These are phyloP conservation scores for Hemibagrus guttatus DNA, from an alignment of 2,797 vertebrate species.

Conservation along the genomic window DNA sequence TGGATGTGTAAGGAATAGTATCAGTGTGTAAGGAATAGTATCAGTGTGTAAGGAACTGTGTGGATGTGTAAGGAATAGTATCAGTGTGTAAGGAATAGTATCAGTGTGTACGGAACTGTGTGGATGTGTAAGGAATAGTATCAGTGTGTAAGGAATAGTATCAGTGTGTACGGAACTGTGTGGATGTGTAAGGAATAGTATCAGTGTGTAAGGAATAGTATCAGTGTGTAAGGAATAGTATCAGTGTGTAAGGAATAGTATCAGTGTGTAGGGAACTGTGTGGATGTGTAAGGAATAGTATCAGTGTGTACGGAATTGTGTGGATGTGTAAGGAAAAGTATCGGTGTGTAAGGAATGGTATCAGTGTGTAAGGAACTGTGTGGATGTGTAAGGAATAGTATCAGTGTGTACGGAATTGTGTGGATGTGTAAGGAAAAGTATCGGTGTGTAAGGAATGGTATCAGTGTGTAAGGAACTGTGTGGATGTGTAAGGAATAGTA, in stretches of 20 bases:
- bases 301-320: not conserved
- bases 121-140: not conserved
- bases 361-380: not conserved
- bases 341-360: not conserved
- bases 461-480: not conserved
- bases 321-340: not conserved
- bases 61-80: fast-evolving
- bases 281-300: not conserved
- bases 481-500: not conserved
- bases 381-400: not conserved
- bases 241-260: not conserved
- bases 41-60: not conserved
- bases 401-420: not conserved
- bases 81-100: not conserved
- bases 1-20: not conserved
- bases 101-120: not conserved
- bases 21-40: too few relatives aligned
- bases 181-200: not conserved
- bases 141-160: too few relatives aligned
- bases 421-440: not conserved
- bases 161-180: not conserved
- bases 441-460: not conserved
- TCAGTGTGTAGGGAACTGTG: not conserved
- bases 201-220: not conserved
- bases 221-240: not conserved